phyloP scores from a whole-genome alignment of 2,113 vertebrate genomes.

The human region GRCh38 chr1:59810501-59811000 shows the following conservation, averaged over 20 bases:
- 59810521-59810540: background rate
- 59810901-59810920: background rate
- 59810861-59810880: background rate
- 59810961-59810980: background rate
- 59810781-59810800: background rate
- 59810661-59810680: background rate
- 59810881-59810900: background rate
- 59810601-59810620: conserved; percentile 2
- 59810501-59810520: background rate
- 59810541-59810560: background rate
- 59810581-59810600: background rate
- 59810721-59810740: background rate
- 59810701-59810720: background rate
- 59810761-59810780: background rate
- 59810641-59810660: background rate
- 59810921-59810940: background rate
- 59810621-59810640: background rate
- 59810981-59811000: background rate
- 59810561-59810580: background rate
- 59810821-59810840: background rate
- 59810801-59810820: background rate
- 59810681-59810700: background rate
- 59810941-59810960: background rate
- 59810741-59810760: conserved; percentile 7
- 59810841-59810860: background rate